Percentiles rank a stretch among this genome's conserved stretches.
These are phyloP conservation scores for Trachelus tabidus DNA, from an alignment of 2,888 invertebrate genomes.

Conservation along the genomic window DNA sequence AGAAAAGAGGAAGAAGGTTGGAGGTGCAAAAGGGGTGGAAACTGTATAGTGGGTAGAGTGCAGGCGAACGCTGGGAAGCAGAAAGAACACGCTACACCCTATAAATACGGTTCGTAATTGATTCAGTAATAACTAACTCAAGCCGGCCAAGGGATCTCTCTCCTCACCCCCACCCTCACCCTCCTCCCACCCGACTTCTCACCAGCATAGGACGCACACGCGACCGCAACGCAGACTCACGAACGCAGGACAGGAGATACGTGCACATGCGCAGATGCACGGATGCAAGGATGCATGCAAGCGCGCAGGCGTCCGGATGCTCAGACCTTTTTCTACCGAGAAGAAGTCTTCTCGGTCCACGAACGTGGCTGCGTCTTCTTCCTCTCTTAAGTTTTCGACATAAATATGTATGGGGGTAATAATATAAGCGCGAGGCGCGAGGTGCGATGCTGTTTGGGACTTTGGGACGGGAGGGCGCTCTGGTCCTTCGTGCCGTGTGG, in stretches of 20 bases:
- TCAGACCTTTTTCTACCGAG: no score
- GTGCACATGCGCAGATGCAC: no score
- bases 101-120: conserved; percentile 63
- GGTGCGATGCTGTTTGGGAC: conserved; percentile 32
- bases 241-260: no score
- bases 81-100: conserved; percentile 57
- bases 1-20: conserved; percentile 18
- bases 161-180: conserved; percentile 17
- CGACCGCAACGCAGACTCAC: no score
- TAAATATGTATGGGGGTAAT: conserved; percentile 55
- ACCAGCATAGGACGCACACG: conserved; percentile 2
- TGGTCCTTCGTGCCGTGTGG: conserved; percentile 37
- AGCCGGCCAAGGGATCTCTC: conserved; percentile 31
- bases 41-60: neutral
- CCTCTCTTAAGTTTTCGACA: conserved; percentile 36
- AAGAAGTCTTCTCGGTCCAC: no score
- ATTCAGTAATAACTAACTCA: conserved; percentile 65
- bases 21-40: conserved; percentile 18
- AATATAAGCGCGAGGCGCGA: conserved; percentile 42
- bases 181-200: conserved; percentile 2
- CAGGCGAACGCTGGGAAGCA: conserved; percentile 26
- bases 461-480: conserved; percentile 41
- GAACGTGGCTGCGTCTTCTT: neutral
- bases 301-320: no score
- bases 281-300: no score